A percentile compares a stretch with the other conserved stretches of the same genome.
Evolutionary conservation across 2,113 vertebrate species (phyloP).

Genomic region (Ophiodon elongatus): DNA sequence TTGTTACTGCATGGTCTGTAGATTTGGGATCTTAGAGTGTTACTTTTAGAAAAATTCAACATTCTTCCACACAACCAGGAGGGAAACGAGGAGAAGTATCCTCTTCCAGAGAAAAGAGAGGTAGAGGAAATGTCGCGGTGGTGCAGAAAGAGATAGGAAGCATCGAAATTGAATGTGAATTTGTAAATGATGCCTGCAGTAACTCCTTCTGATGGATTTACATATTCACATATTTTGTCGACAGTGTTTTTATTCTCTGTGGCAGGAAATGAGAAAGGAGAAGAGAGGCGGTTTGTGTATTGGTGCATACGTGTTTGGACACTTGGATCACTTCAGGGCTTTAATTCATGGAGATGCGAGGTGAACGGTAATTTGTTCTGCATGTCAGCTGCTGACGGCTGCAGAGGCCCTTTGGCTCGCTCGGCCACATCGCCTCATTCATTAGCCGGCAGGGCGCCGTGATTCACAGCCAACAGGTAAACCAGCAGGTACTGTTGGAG

Average conservation of each 20-base stretch:
- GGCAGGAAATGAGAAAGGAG: conserved; percentile 17
- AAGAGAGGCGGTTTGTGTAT: conserved; percentile 17
- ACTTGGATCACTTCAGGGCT: conserved; percentile 31
- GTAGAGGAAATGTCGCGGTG: background rate
- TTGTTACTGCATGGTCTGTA: conserved; percentile 32
- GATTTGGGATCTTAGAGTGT: conserved; percentile 43
- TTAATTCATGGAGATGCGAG: conserved; percentile 51
- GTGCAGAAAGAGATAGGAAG: conserved; percentile 5
- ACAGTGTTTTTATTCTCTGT: background rate
- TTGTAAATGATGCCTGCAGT: conserved; percentile 28
- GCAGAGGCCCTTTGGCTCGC: conserved; percentile 44
- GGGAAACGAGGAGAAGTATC: conserved; percentile 29
- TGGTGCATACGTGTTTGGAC: conserved; percentile 2
- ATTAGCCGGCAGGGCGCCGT: conserved; percentile 24
- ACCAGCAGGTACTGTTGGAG: background rate
- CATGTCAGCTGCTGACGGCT: conserved; percentile 58
- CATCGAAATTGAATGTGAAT: conserved; percentile 12
- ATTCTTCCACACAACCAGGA: conserved; percentile 30
- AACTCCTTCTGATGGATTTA: conserved; percentile 35
- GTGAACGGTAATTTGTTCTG: conserved; percentile 62
- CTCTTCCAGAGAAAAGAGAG: background rate
- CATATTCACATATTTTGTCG: conserved; percentile 33
- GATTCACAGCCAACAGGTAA: conserved; percentile 48
- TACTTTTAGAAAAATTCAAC: conserved; percentile 48
- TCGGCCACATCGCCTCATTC: conserved; percentile 28